phyloP scores from a whole-genome alignment of 1,140 invertebrate species.

The Tetramorium parvispinum region DNA sequence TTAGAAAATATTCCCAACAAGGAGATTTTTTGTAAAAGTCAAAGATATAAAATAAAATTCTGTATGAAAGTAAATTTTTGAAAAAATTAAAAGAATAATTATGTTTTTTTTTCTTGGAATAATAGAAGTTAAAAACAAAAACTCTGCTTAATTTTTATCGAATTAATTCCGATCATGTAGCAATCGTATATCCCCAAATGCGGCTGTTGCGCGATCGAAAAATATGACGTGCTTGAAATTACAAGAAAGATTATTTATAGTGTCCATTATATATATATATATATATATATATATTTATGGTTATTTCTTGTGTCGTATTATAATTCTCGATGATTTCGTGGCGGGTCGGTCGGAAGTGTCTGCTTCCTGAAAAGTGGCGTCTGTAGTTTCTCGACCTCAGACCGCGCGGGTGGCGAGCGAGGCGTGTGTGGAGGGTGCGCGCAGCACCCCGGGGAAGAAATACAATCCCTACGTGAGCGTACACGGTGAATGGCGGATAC shows the following conservation, averaged over 20 bases:
- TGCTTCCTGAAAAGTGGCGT: constrained; percentile 46
- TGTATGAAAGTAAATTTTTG: neutral
- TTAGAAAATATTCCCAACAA: too few relatives aligned
- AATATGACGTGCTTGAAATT: constrained; percentile 24
- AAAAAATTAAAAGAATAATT: neutral
- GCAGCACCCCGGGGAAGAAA: constrained; percentile 46
- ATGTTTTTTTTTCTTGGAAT: neutral
- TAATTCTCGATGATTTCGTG: constrained; percentile 46
- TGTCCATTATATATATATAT: neutral
- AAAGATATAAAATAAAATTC: neutral
- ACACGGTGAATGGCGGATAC: constrained; percentile 50
- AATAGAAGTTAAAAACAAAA: neutral
- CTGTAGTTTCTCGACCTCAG: constrained; percentile 40
- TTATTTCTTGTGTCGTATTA: neutral
- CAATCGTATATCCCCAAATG: neutral
- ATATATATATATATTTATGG: neutral
- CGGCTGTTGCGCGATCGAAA: neutral
- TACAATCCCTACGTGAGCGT: constrained; percentile 63
- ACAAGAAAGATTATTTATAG: constrained; percentile 37
- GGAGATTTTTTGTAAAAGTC: neutral
- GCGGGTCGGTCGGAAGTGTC: constrained; percentile 15
- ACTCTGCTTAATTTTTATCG: neutral
- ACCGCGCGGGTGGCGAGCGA: constrained; percentile 17
- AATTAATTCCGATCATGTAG: neutral
- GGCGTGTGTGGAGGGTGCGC: neutral